Conservation (phyloP, 1,140 invertebrate genomes). For the Dysdera silvatica region DNA sequence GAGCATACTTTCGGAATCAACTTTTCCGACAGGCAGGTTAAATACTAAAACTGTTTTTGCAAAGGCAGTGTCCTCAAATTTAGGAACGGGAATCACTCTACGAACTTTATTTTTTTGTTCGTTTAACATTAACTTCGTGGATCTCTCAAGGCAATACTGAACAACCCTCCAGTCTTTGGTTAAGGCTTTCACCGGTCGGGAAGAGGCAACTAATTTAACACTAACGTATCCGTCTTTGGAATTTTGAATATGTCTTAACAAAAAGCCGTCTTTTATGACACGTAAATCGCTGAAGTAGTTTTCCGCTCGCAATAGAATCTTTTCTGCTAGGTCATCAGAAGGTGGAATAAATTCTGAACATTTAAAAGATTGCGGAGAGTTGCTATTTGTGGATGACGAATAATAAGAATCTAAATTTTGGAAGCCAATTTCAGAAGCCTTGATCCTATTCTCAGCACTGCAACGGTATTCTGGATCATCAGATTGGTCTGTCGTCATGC, state of each 20-base stretch:
- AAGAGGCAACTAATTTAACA: slow-evolving; percentile 58
- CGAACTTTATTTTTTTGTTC: slow-evolving; percentile 80
- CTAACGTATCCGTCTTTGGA: slow-evolving; percentile 93
- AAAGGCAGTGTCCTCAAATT: slow-evolving; percentile 75
- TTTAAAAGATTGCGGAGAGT: no score
- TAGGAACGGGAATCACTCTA: slow-evolving; percentile 70
- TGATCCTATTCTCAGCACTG: no score
- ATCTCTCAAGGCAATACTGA: slow-evolving; percentile 66
- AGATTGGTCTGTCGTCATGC: no score
- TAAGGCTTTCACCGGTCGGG: slow-evolving; percentile 62
- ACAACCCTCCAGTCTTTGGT: slow-evolving; percentile 89
- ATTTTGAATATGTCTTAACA: slow-evolving; percentile 83
- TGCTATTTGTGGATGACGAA: no score
- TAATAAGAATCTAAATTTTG: no score
- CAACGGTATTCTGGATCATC: no score
- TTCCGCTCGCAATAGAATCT: slow-evolving; percentile 64
- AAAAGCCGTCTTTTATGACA: slow-evolving; percentile 86
- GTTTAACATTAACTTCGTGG: slow-evolving; percentile 79
- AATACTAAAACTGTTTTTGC: slow-evolving; percentile 57
- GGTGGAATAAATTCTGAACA: slow-evolving; percentile 3
- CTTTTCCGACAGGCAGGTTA: slow-evolving; percentile 1
- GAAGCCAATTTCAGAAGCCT: no score
- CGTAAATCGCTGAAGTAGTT: slow-evolving; percentile 92
- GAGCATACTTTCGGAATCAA: slow-evolving; percentile 2
- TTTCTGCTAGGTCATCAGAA: slow-evolving; percentile 4